phyloP scores from a whole-genome alignment of 1,140 invertebrate species.

The Dreissena polymorpha region DNA sequence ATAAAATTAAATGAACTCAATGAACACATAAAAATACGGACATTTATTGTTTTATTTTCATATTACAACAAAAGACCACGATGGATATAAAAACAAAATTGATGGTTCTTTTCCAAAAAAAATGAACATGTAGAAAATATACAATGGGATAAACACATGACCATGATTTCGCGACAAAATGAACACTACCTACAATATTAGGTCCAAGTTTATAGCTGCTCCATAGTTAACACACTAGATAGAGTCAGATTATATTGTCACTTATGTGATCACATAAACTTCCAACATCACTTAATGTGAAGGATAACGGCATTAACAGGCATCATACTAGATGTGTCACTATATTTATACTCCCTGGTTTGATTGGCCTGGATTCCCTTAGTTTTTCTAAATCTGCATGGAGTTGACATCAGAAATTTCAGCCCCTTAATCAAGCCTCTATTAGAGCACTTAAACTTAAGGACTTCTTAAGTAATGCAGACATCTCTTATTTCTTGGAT shows the following conservation, averaged over 20 bases:
- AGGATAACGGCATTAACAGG: background rate
- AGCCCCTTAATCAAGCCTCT: constrained; percentile 45
- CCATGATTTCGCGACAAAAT: constrained; percentile 28
- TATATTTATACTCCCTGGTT: constrained; percentile 12
- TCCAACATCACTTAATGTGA: background rate
- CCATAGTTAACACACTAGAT: constrained; percentile 6
- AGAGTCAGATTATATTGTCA: background rate
- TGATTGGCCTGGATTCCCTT: constrained; percentile 10
- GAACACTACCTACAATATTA: constrained; percentile 27
- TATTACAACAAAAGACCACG: constrained; percentile 12
- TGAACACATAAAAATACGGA: background rate
- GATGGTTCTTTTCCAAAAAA: background rate
- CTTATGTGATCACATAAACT: background rate
- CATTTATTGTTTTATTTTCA: constrained; percentile 7
- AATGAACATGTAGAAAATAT: constrained; percentile 10
- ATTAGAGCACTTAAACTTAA: constrained; percentile 53
- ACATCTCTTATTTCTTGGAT: constrained; percentile 22
- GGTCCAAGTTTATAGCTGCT: background rate
- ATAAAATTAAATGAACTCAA: background rate
- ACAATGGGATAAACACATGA: constrained; percentile 7
- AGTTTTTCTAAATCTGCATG: constrained; percentile 33
- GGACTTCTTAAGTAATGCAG: constrained; percentile 35
- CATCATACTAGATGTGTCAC: constrained; percentile 14
- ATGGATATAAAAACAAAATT: background rate
- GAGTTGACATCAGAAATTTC: background rate